Evolutionary conservation across 2,113 vertebrate species (phyloP).

Genomic region (Ranitomeya variabilis): DNA sequence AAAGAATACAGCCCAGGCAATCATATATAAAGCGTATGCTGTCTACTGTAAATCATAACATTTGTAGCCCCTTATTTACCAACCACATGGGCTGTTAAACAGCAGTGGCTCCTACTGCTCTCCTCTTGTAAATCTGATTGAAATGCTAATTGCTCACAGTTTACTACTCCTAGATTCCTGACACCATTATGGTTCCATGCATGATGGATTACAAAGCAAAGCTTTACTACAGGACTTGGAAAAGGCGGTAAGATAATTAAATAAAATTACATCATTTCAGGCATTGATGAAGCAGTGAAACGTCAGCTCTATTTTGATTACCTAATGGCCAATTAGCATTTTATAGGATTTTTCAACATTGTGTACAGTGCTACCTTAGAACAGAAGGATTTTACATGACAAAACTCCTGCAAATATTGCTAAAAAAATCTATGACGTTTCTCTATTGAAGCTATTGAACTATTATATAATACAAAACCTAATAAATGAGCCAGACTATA

Average conservation of each 20-base stretch:
- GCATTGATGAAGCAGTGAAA: conserved; percentile 33
- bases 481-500: no score
- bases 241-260: conserved; percentile 54
- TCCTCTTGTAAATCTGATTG: conserved; percentile 54
- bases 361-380: not conserved
- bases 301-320: conserved; percentile 46
- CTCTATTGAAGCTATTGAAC: no score
- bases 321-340: conserved; percentile 22
- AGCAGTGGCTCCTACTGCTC: conserved; percentile 35
- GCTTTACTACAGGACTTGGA: conserved; percentile 44
- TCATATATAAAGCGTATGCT: conserved; percentile 21
- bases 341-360: not conserved
- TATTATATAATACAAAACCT: no score
- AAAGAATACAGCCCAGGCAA: conserved; percentile 1
- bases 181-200: conserved; percentile 49
- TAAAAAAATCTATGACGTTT: no score
- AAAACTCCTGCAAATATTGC: no score
- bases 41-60: conserved; percentile 18
- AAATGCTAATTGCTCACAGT: conserved; percentile 55
- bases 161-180: conserved; percentile 43
- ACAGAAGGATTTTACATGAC: not conserved
- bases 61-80: conserved; percentile 27
- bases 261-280: conserved; percentile 52
- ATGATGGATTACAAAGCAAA: conserved; percentile 53
- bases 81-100: conserved; percentile 38